Evolutionary conservation across 2,797 vertebrate genomes (phyloP).

Genomic region (Bucorvus abyssinicus): DNA sequence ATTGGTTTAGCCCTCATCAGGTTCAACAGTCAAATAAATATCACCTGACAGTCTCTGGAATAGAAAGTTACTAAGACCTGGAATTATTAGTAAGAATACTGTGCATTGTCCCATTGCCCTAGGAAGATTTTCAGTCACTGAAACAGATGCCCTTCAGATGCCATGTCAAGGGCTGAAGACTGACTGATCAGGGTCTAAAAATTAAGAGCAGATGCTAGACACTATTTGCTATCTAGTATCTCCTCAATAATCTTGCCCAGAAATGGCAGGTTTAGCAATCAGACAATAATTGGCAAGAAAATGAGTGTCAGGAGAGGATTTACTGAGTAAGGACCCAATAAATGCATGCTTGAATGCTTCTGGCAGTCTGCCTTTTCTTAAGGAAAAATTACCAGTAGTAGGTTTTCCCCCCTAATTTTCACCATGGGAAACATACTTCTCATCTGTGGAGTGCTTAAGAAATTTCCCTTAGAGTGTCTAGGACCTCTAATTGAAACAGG

Average conservation of each 20-base stretch:
- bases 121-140: neutral
- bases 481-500: neutral
- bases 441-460: neutral
- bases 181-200: slow-evolving; percentile 21
- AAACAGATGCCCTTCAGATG: slow-evolving; percentile 35
- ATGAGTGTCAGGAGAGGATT: slow-evolving; percentile 36
- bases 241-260: slow-evolving; percentile 15
- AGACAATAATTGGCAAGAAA: slow-evolving; percentile 37
- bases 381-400: neutral
- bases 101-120: neutral
- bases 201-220: slow-evolving; percentile 25
- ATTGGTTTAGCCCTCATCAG: neutral
- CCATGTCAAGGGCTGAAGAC: slow-evolving; percentile 10
- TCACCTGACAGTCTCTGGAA: neutral
- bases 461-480: neutral
- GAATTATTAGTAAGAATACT: neutral
- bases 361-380: neutral
- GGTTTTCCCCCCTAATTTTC: neutral
- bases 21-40: slow-evolving; percentile 11
- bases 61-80: neutral
- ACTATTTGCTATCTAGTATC: slow-evolving; percentile 16
- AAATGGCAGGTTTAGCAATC: slow-evolving; percentile 32
- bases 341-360: neutral
- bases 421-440: neutral
- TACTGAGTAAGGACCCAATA: slow-evolving; percentile 6